Conservation (phyloP, 2,797 vertebrate genomes). For the Hypotaenidia okinawae region DNA sequence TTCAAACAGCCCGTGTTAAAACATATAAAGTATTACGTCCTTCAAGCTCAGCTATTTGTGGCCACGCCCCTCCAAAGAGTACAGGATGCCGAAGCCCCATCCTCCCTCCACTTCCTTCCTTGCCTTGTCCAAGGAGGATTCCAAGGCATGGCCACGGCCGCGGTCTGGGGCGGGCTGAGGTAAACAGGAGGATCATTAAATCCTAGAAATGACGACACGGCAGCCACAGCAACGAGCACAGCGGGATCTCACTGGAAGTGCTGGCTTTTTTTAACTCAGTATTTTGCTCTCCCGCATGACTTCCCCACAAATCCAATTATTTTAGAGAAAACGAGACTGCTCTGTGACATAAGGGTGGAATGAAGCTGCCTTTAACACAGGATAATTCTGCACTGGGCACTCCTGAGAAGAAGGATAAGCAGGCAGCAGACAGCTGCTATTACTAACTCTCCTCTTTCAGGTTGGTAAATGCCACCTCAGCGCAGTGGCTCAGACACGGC, state of each 20-base stretch:
- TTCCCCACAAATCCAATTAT: neutral
- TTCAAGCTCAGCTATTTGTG: constrained; percentile 32
- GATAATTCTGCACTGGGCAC: neutral
- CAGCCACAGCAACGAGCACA: constrained; percentile 14
- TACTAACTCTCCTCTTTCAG: neutral
- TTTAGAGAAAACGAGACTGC: neutral
- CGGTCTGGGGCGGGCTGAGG: neutral
- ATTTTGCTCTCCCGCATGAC: neutral
- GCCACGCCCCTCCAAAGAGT: constrained; percentile 73
- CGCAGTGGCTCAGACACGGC: rapidly evolving
- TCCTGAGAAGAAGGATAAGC: neutral
- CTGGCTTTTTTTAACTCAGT: neutral
- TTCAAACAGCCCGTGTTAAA: constrained; percentile 44
- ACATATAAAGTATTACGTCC: constrained; percentile 28
- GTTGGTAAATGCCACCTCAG: neutral
- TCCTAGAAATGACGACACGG: constrained; percentile 36
- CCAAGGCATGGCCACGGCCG: constrained; percentile 23
- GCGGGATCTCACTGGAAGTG: neutral
- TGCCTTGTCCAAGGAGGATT: constrained; percentile 76
- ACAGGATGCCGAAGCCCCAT: constrained; percentile 81
- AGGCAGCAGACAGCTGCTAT: neutral
- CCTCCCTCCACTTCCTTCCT: constrained; percentile 85
- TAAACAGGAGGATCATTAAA: constrained; percentile 35
- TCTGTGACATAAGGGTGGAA: neutral
- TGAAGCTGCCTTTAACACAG: neutral